Base-by-base conservation (phyloP, 1,140 invertebrate species). In the Bacillus rossius region DNA sequence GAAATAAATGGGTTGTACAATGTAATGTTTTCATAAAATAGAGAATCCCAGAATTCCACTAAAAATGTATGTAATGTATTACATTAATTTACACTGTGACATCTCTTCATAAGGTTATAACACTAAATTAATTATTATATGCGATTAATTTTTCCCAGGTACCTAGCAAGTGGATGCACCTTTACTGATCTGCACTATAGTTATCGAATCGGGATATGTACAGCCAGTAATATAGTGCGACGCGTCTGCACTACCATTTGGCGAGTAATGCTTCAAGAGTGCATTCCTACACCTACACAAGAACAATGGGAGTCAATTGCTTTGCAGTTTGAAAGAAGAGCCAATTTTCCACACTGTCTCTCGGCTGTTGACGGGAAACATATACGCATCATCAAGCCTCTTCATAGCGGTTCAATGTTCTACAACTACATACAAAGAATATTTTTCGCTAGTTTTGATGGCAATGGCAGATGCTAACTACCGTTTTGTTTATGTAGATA, bases 191-290 rank as follows among this genome's bases (percentile, higher is more conserved):
- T 55, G 37, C 37, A 40, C 25, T 55, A 22, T 2, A 26, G 25
- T 19, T 55, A 41, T 23, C 8, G 7, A 1, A 17, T 55, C n/a
- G 52, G 52, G 3, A 17, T 17, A 43, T 20, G 10, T 8, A 47
- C 53, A 8, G 20, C 34, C 3, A 17, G 5, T 16, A 23, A 43
- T 8, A 43, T 55, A 3, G 48, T 43, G 42, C 23, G 17, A 43
- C 48, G 61, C 42, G 61, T 65, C 37, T 65, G 64, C 45, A 20
- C 42, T 53, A 38, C 47, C n/a, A 63, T 65, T 25, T 65, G 64
- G 64, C 23, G 40, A 54, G 40, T 61, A 22, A 52, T 63, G 56
- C 40, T 54, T 23, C 48, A 55, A 20, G 61, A 62, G 41, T 64
- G 55, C 47, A 55, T 61, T n/a, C 60, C 54, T 43, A n/a, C 16